Evolutionary conservation across 2,888 invertebrate genomes (phyloP), one percentile per base, ranked within the genome.

Genomic region (Venusia cambrica): DNA sequence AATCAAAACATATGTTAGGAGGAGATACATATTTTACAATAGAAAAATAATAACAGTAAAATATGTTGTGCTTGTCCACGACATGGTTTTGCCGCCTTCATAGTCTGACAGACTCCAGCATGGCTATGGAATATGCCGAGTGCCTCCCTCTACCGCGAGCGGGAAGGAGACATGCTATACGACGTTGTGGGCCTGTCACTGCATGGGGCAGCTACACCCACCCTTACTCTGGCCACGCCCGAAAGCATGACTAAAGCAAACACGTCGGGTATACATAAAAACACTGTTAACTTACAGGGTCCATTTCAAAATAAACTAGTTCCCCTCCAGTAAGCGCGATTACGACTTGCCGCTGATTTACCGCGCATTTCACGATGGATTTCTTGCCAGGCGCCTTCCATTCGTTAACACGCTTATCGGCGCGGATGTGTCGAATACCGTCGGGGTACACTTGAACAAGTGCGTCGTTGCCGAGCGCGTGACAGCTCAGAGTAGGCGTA

Each of bases 371-470:
- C 0, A 97, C 95, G 38, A 99, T 99, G 0, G 94, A 95, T 61
- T 98, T 97, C 75, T 98, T 98, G 9, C 97, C 98, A 0, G 98
- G 98, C 0, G 97, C 97, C 73, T 98, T 97, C 99, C 99, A 99
- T 76, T 99, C 99, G 62, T 99, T 99, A 2, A 99, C 98, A 75
- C 99, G 92, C 72, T 98, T 97, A 76, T 99, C 99, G 0, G 98
- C 95, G 36, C 98, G 92, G 63, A 99, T 99, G 72, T 99, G 99
- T 44, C 99, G 92, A 63, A 99, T 99, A 31, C 99, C 99, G 72
- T 98, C 98, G 0, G 99, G 98, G 79, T 99, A 99, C 5, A 99
- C 98, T 90, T 99, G 99, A 1, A 99, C 97, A 10, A 99, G 87
- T 1, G 99, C 98, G 83, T 99, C 99, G 65, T 97, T 98, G 33